phyloP scores from a whole-genome alignment of 2,797 vertebrate genomes.

The Pipistrellus nathusii region DNA sequence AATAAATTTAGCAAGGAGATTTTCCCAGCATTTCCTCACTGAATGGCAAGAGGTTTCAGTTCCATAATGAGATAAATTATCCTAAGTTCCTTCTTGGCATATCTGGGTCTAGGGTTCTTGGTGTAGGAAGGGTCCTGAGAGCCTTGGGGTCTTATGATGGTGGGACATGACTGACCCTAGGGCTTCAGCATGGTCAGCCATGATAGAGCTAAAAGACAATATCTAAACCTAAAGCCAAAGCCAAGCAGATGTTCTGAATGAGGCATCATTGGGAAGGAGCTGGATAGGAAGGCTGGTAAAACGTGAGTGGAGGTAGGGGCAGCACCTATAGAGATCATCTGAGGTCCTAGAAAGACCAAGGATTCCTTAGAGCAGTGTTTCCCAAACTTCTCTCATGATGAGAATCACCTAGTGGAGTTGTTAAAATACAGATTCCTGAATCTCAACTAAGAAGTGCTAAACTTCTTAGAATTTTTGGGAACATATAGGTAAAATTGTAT shows the following conservation, averaged over 20 bases:
- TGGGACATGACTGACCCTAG: neutral
- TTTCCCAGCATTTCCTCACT: neutral
- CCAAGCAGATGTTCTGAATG: neutral
- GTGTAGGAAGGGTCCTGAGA: neutral
- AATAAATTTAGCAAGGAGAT: neutral
- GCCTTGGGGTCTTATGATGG: neutral
- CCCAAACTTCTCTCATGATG: too few species aligned
- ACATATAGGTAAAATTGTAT: too few species aligned
- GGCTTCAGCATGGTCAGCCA: neutral
- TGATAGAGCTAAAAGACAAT: neutral
- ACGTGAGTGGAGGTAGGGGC: neutral
- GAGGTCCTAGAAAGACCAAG: neutral
- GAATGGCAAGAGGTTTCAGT: neutral
- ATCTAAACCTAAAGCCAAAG: neutral
- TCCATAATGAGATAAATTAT: neutral
- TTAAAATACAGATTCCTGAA: too few species aligned
- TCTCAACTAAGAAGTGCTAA: too few species aligned
- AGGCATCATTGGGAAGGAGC: neutral
- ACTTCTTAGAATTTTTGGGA: too few species aligned
- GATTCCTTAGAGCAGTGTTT: neutral
- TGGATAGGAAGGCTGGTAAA: neutral
- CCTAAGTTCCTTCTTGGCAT: neutral
- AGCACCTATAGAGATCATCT: neutral
- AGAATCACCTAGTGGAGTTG: too few species aligned
- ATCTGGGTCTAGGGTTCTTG: neutral